phyloP scores from a whole-genome alignment of 2,888 invertebrate species.

The Phragmatobia fuliginosa region DNA sequence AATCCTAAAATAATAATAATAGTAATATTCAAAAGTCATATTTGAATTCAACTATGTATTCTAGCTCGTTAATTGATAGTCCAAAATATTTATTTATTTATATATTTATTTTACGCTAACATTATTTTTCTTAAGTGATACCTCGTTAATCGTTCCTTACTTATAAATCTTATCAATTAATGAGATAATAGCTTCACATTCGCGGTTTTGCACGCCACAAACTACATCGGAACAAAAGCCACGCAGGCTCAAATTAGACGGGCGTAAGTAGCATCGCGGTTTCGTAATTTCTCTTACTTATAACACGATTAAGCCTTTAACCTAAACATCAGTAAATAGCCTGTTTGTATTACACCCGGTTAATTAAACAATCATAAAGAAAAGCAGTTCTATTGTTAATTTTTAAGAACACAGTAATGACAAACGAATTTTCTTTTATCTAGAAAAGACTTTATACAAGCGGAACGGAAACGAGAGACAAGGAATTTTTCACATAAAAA shows the following conservation, averaged over 20 bases:
- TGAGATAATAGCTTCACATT: not conserved
- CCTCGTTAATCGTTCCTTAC: not conserved
- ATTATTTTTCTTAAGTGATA: not conserved
- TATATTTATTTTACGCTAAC: not conserved
- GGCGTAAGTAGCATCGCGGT: constrained; percentile 19
- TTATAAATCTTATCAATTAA: not conserved
- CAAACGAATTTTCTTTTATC: constrained; percentile 17
- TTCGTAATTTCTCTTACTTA: constrained; percentile 15
- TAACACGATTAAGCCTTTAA: constrained; percentile 16
- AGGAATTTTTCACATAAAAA: constrained; percentile 17
- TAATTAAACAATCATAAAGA: constrained; percentile 7
- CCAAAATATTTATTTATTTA: not conserved
- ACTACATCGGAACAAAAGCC: constrained; percentile 18
- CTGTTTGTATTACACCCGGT: constrained; percentile 5
- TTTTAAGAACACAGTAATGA: not conserved
- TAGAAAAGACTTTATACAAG: constrained; percentile 13
- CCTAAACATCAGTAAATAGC: constrained; percentile 8
- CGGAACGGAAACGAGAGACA: constrained; percentile 3
- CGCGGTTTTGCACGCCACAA: constrained; percentile 23
- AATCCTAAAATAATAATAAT: not conserved
- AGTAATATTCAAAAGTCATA: not conserved
- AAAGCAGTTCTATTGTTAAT: not conserved
- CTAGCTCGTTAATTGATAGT: not conserved
- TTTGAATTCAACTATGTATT: too few relatives aligned
- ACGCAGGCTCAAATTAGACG: constrained; percentile 23